Percentiles rank a stretch among this genome's conserved stretches.
Conservation (phyloP, 2,797 vertebrate genomes). For the Hyperoplus lanceolatus region DNA sequence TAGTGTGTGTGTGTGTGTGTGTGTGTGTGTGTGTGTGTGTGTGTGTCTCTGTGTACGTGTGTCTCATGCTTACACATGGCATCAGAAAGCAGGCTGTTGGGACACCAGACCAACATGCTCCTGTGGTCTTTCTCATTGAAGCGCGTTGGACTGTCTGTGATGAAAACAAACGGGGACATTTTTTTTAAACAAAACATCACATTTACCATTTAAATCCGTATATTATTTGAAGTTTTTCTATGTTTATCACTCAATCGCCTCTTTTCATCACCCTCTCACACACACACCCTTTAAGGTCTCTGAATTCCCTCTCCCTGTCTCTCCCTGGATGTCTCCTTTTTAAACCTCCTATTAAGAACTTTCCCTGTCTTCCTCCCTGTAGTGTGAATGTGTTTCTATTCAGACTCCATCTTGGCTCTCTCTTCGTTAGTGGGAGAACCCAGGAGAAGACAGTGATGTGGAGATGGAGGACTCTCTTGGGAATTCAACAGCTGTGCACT, state of each 20-base stretch:
- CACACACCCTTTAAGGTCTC: not conserved
- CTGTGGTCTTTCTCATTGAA: slow-evolving; percentile 91
- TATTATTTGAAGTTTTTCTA: not conserved
- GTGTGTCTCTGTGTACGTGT: not conserved
- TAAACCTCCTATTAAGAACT: not conserved
- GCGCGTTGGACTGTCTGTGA: slow-evolving; percentile 85
- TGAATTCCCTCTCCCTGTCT: not conserved
- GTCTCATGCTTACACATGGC: slow-evolving; percentile 89
- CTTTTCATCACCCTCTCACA: no score
- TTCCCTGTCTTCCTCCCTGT: not conserved
- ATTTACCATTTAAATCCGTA: not conserved
- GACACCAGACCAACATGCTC: slow-evolving; percentile 97
- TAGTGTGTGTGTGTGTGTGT: not conserved
- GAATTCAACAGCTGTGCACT: slow-evolving; percentile 32
- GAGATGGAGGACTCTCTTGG: not conserved
- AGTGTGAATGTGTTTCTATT: not conserved
- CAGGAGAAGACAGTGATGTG: not conserved
- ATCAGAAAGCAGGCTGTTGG: slow-evolving; percentile 90
- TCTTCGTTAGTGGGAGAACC: not conserved
- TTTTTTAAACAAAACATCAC: not conserved
- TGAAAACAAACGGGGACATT: slow-evolving; percentile 25
- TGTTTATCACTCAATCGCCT: not conserved
- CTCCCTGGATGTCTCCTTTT: not conserved
- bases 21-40: not conserved
- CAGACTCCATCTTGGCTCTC: not conserved